Base-by-base conservation (phyloP, 2,113 vertebrate genomes). In the Thermophis baileyi region DNA sequence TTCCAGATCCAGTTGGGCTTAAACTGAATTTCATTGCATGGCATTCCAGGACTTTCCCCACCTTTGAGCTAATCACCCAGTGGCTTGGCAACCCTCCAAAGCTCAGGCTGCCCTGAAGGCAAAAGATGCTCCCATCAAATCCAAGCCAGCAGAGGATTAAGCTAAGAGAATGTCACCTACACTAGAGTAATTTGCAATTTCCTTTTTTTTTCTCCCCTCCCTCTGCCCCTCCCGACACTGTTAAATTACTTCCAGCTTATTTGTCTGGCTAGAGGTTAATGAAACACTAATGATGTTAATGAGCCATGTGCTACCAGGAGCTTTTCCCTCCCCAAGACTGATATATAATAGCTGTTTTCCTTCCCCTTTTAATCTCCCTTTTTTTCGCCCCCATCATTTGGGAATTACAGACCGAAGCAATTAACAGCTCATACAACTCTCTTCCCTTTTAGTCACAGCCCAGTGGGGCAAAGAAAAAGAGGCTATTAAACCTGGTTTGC, bases 211-310 rank as follows among this genome's bases (percentile, higher is more conserved):
- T 1, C 60, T 92, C 93, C 89, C 69, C 88, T 81, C 18, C 81
- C 55, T 51, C 87, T 40, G 11, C 92, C 63, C 44, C 90, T 93
- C 90, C 96, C 95, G 93, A 60, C 60, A 90, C 95, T 93, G 96
- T 95, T 96, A 97, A 97, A 98, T 98, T 97, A 97, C 97, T 97
- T 97, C 94, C 96, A 95, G 97, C 94, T 96, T 97, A 97, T 98
- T 98, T 97, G 97, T 97, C 97, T 98, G 96, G 96, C 97, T 97
- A 97, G 97, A 98, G 97, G 98, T 98, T 98, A 98, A 98, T 98
- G 97, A 97, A 97, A 97, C 97, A 93, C 96, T 98, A 98, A 98
- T 98, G 97, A 97, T 97, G 97, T 97, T 98, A 98, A 98, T 97
- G 97, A 98, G 97, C 96, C 97, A 98, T 98, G 97, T 95, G 90